These are phyloP conservation scores for Trematomus bernacchii DNA, from an alignment of 2,797 vertebrate genomes.

Conservation along the genomic window DNA sequence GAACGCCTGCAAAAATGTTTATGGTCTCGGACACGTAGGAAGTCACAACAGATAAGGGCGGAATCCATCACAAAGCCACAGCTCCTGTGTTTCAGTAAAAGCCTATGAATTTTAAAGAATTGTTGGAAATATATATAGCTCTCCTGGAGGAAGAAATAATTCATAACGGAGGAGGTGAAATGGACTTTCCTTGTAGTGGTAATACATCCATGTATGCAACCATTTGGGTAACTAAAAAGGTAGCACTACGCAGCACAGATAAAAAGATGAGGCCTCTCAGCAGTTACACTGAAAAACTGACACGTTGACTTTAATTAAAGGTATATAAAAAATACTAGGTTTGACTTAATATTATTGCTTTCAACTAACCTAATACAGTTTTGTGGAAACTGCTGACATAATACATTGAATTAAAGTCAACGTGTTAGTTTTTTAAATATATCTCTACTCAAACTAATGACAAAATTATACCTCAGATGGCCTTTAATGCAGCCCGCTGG, in stretches of 20 bases:
- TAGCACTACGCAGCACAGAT: conserved; percentile 57
- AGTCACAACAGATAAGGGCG: conserved; percentile 79
- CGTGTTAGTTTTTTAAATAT: neutral
- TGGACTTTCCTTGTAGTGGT: conserved; percentile 83
- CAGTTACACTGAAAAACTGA: conserved; percentile 56
- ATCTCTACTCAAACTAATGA: conserved; percentile 45
- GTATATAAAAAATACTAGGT: no score
- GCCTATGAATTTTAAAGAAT: conserved; percentile 74
- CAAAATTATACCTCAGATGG: conserved; percentile 43
- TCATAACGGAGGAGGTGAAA: conserved; percentile 73
- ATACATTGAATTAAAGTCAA: no score
- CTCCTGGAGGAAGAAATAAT: conserved; percentile 75
- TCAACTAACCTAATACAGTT: no score
- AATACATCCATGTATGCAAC: conserved; percentile 63
- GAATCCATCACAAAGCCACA: conserved; percentile 77
- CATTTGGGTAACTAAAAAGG: conserved; percentile 58
- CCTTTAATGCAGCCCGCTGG: conserved; percentile 24
- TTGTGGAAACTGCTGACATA: no score
- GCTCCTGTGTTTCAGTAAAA: conserved; percentile 66
- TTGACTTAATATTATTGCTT: no score
- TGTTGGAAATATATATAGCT: conserved; percentile 67
- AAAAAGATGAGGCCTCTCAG: conserved; percentile 48
- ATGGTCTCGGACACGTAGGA: conserved; percentile 48
- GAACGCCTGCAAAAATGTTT: conserved; percentile 76
- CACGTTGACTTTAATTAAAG: no score